A percentile compares a stretch with the other conserved stretches of the same genome.
These are phyloP conservation scores for Cydia amplana DNA, from an alignment of 1,140 invertebrate genomes.

Conservation along the genomic window DNA sequence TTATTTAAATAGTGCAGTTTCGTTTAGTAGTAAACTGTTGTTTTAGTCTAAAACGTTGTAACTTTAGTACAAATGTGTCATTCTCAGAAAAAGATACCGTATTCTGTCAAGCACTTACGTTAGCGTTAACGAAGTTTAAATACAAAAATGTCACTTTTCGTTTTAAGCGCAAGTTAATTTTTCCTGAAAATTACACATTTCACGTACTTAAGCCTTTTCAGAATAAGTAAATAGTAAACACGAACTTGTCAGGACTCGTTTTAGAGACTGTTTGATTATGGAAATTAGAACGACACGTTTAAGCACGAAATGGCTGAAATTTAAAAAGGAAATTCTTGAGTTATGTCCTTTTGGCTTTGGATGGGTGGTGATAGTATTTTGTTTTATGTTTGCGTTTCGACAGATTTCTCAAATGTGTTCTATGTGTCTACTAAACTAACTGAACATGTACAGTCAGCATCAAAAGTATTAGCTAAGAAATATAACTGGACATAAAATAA, in stretches of 20 bases:
- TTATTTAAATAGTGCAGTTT: slow-evolving; percentile 25
- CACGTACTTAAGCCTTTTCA: background rate
- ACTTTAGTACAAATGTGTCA: background rate
- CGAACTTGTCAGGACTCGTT: slow-evolving; percentile 21
- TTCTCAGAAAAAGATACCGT: background rate
- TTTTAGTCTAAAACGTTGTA: background rate
- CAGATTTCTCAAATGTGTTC: background rate
- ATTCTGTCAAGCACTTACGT: background rate
- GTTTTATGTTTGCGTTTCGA: background rate
- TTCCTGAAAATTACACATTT: background rate
- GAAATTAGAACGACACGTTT: background rate
- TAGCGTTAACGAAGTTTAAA: background rate
- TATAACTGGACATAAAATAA: too few relatives aligned
- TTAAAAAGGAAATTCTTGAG: background rate
- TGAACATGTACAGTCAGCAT: background rate
- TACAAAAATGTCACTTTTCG: background rate
- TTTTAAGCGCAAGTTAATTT: background rate
- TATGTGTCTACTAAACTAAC: background rate
- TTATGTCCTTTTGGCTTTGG: background rate
- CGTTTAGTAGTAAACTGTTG: slow-evolving; percentile 18
- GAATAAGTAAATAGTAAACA: background rate
- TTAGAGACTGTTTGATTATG: slow-evolving; percentile 18
- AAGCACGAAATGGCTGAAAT: background rate
- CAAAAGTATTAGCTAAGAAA: too few relatives aligned
- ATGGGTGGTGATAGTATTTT: background rate